A percentile compares a stretch with the other conserved stretches of the same genome.
phyloP scores from a whole-genome alignment of 2,113 vertebrate species.

The Ginglymostoma cirratum region DNA sequence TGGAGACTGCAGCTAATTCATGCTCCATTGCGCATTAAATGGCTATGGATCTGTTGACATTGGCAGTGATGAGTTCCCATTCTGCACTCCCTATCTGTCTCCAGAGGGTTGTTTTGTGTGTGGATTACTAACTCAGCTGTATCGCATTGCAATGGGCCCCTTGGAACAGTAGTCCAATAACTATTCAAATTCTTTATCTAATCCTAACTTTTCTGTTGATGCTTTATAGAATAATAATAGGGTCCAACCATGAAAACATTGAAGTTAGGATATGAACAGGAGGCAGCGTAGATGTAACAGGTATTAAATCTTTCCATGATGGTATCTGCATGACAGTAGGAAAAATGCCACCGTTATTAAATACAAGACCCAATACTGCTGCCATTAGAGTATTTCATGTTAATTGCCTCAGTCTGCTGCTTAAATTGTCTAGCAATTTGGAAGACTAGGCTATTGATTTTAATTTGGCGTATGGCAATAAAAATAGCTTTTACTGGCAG shows the following conservation, averaged over 20 bases:
- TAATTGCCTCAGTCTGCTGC: background rate
- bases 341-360: background rate
- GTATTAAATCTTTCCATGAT: background rate
- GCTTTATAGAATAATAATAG: background rate
- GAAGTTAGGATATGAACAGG: background rate
- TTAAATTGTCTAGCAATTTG: background rate
- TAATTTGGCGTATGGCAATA: background rate
- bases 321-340: background rate
- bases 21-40: no score
- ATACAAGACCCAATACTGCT: background rate
- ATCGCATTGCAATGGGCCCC: background rate
- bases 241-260: background rate
- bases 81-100: no score
- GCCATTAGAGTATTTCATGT: background rate
- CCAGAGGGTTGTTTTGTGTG: no score
- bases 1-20: no score
- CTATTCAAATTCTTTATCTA: background rate
- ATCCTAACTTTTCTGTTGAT: background rate
- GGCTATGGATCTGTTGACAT: no score
- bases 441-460: background rate
- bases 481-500: conserved; percentile 14
- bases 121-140: no score
- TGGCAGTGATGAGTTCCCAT: no score
- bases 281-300: background rate
- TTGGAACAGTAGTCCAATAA: background rate